Evolutionary conservation across 1,140 invertebrate species (phyloP), one percentile per base, ranked within the genome.

Genomic region (Diachasma alloeum): DNA sequence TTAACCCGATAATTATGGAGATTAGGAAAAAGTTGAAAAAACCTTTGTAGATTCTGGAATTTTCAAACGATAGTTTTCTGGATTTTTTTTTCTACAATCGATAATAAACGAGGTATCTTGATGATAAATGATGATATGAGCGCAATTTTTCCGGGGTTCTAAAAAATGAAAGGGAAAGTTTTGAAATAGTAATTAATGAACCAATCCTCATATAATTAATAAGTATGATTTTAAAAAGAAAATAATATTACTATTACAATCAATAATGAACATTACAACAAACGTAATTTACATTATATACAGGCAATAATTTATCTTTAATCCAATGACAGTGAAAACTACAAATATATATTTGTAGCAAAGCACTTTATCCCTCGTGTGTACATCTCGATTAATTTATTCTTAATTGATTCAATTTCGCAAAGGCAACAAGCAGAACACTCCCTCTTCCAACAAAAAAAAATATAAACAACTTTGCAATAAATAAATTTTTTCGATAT

Each of bases 261-360:
- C 46, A 80, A 76, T 80, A 81, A 79, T 81, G 66, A 78, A 81
- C 78, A 74, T 83, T 81, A 82, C 76, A 83, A 83, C 74, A 79
- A 82, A 63, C 59, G 24, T 46, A 83, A 84, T 84, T 81, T 85
- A 86, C 83, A 85, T 37, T 85, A 85, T 86, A 72, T 87, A 87
- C 84, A 86, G 82, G 79, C 83, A 80, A 86, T 46, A 46, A 48
- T 75, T 46, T 36, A 37, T 75, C 22, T 59, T 71, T 39, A 15
- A 31, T 63, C 13, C 24, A 63, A 63, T 63, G 36, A 66, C 17
- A 76, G 13, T 9, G 68, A 71, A 76, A 72, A 63, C 70, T 37
- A 48, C 42, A 53, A 76, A 39, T 19, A 63, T 39, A 31, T 68
- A 36, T 37, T 73, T 11, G n/a, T 72, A 44, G 59, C 59, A 63